Evolutionary conservation across 2,888 invertebrate genomes (phyloP).

Genomic region (Rhynchonema sp.): DNA sequence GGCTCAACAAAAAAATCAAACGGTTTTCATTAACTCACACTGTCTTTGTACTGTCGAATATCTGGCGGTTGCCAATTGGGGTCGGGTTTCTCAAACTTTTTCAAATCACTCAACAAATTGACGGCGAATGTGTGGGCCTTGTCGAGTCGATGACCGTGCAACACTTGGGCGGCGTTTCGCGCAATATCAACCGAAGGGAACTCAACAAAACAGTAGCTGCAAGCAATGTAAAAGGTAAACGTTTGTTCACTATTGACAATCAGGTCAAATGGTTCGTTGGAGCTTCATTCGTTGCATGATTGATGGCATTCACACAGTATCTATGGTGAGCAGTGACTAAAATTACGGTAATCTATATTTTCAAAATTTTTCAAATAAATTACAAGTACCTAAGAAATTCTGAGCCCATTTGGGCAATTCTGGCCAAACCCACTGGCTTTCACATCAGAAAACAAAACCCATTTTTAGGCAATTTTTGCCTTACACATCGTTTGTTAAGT

Average conservation of each 20-base stretch:
- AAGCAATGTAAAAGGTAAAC: constrained; percentile 6
- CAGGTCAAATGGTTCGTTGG: too few species aligned
- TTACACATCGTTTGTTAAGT: too few species aligned
- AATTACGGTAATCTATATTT: too few species aligned
- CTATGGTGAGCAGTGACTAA: too few species aligned
- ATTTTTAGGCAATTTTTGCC: too few species aligned
- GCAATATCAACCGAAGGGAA: constrained; percentile 15
- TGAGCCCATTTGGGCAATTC: too few species aligned
- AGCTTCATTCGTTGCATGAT: too few species aligned
- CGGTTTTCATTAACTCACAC: constrained; percentile 18
- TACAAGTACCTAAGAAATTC: too few species aligned
- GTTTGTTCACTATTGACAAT: constrained; percentile 4
- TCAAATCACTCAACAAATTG: constrained; percentile 12
- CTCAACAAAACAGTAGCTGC: constrained; percentile 22
- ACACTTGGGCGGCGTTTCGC: constrained; percentile 60
- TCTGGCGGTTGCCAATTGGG: constrained; percentile 80
- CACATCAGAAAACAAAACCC: too few species aligned
- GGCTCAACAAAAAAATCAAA: not conserved
- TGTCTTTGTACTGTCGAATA: constrained; percentile 68
- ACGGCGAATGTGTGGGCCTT: constrained; percentile 68
- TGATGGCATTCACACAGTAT: too few species aligned
- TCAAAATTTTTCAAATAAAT: too few species aligned
- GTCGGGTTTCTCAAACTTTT: constrained; percentile 60
- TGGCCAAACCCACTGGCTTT: too few species aligned
- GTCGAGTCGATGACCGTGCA: constrained; percentile 82